Base-by-base conservation (phyloP, 2,113 vertebrate genomes). In the Echinops telfairi region DNA sequence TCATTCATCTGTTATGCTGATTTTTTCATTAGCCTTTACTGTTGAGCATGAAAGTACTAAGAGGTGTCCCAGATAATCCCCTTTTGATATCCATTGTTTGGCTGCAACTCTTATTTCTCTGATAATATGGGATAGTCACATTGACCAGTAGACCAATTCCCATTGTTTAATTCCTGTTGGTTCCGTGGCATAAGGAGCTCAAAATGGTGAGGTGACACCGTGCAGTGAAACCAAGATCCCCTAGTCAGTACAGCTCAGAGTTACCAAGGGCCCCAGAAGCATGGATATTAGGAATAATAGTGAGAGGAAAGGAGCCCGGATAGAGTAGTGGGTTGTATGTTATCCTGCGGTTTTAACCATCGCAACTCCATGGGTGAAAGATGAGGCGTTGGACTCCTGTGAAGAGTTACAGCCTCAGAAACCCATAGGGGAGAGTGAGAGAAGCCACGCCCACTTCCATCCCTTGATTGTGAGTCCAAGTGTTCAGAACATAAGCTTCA, bases 221-320 rank as follows among this genome's bases (percentile, higher is more conserved):
- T 60, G 93, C 58, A 89, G 8, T 86, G 76, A 70, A 36, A 57
- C 40, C 73, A 57, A 95, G 43, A 14, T 89, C 12, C 94, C 53
- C 4, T 71, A 87, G 57, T 17, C 85, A 87, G 1, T 23, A 83
- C 73, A 76, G 80, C 58, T 70, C 85, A 80, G 38, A 90, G 77
- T 90, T 86, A 23, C 22, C 73, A 36, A 33, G 71, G 77, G 22
- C 33, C 78, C 64, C 47, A 22, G 47, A 95, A 87, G 68, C 83
- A 83, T 23, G 40, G 23, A n/a, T 76, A 25, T 8, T 88, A 75
- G 27, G 43, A 84, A 10, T 79, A 29, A 31, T 33, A 66, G 47
- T 53, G 47, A 11, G 47, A 53, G 47, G 47, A 53, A 40, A 53
- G 47, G 47, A 10, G 47, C 47, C 47, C 47, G 5, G 47, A 53